Evolutionary conservation across 1,140 invertebrate species (phyloP).

Genomic region (Camponotus pennsylvanicus): DNA sequence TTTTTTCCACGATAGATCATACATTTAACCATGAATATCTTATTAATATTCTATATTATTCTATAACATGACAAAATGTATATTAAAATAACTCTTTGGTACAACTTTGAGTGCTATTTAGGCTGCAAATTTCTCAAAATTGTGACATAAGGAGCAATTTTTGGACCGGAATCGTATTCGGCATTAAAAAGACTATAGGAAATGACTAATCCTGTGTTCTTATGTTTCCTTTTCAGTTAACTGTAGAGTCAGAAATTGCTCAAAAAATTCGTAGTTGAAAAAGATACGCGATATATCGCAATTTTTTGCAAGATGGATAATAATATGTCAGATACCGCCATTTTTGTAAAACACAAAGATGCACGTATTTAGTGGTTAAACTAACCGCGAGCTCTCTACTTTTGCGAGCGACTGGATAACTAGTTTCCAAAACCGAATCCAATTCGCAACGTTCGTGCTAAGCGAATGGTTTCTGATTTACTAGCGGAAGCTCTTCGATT

Average conservation of each 20-base stretch:
- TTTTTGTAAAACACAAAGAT: constrained; percentile 22
- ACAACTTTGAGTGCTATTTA: too few species aligned
- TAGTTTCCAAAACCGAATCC: constrained; percentile 67
- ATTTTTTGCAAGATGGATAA: background rate
- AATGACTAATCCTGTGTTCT: too few species aligned
- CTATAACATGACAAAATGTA: too few species aligned
- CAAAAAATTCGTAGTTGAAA: background rate
- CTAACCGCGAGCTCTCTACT: constrained; percentile 40
- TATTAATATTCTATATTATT: too few species aligned
- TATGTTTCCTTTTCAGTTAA: too few species aligned
- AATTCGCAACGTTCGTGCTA: constrained; percentile 57
- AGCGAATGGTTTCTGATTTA: constrained; percentile 68
- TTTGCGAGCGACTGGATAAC: constrained; percentile 40
- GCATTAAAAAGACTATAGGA: too few species aligned
- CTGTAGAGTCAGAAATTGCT: background rate
- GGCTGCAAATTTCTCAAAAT: too few species aligned
- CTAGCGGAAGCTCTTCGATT: constrained; percentile 55
- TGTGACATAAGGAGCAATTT: too few species aligned
- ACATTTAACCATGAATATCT: too few species aligned
- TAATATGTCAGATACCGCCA: background rate
- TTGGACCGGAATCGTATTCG: too few species aligned
- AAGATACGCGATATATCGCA: background rate
- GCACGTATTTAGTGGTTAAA: background rate
- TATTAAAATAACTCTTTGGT: too few species aligned
- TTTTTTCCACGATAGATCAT: too few species aligned